A percentile compares a stretch with the other conserved stretches of the same genome.
These are phyloP conservation scores for Poliocrania exsul DNA, from an alignment of 2,797 vertebrate species.

Conservation along the genomic window DNA sequence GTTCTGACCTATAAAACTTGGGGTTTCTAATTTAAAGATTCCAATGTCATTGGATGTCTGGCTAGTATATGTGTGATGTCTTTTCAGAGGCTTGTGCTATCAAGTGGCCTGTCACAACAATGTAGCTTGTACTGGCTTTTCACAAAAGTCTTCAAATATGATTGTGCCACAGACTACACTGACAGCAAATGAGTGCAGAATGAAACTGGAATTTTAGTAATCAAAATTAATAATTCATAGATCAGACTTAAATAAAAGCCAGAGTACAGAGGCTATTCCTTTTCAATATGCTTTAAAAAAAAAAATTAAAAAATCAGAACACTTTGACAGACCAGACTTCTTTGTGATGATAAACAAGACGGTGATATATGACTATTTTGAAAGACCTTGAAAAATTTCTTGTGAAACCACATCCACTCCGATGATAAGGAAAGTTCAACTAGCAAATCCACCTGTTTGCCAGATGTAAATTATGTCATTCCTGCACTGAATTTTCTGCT, in stretches of 20 bases:
- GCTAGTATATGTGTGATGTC: background rate
- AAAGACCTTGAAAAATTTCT: background rate
- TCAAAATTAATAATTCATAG: background rate
- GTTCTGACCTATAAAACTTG: background rate
- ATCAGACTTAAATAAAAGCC: background rate
- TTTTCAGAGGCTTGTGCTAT: background rate
- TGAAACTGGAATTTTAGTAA: background rate
- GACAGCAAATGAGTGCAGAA: background rate
- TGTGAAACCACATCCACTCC: background rate
- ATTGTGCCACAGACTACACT: background rate
- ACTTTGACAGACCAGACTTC: background rate
- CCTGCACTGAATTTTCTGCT: background rate
- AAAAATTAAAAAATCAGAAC: background rate
- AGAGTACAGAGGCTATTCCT: background rate
- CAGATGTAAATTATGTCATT: fast-evolving
- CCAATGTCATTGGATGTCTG: background rate
- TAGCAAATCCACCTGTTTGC: fast-evolving
- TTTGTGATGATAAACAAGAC: background rate
- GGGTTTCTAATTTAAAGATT: background rate
- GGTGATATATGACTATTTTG: background rate
- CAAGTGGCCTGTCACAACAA: background rate
- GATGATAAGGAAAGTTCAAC: background rate
- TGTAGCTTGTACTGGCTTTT: background rate
- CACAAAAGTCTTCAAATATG: background rate
- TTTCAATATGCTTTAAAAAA: background rate